Base-by-base conservation (phyloP, 30 jellyfish, hydroid and myxozoan genomes). In the Cassiopea xamachana region DNA sequence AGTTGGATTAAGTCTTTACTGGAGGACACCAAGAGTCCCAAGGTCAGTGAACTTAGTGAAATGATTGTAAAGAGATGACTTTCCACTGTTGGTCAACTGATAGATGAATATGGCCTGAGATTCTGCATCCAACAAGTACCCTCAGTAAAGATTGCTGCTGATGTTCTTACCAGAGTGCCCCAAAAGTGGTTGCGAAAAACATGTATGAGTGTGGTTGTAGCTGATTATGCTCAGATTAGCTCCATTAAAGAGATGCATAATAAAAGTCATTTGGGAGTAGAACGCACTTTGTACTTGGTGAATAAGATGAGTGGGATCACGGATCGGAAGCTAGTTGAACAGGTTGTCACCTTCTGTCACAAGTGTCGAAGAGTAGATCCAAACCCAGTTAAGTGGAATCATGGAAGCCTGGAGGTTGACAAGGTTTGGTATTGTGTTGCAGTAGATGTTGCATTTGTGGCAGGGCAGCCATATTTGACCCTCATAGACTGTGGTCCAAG, bases 101-200 rank as follows among this genome's bases (percentile, higher is more conserved):
- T 86, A 81, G 67, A 18, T 19, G 93, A 86, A 45, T 86, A 86
- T 86, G 80, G 64, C 16, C 90, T 86, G 60, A 18, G 45, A 46
- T 43, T 86, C 27, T 72, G 81, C 13, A 79, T 86, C 39, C 80
- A 48, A 7, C 55, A 72, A 8, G 93, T 86, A 45, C 77, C 69
- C 17, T 86, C 93, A 15, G 93, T 46, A 60, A 91, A 48, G 64
- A 86, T 49, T 78, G 74, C 55, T 47, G 89, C 90, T 55, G 93
- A 86, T 60, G 43, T 9, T 43, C 12, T 86, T 45, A 73, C 89
- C 74, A 72, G 89, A 44, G 82, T 73, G 46, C 82, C 82, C 16
- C 39, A 73, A 45, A 73, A 73, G 59, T 73, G 82, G 82, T 47
- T 73, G 39, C 59, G 76, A 67, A 67, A 67, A 67, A 73, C 59